Evolutionary conservation across 2,113 vertebrate genomes (phyloP), one percentile per base, ranked within the genome.

Genomic region (Oreotrochilus melanogaster): DNA sequence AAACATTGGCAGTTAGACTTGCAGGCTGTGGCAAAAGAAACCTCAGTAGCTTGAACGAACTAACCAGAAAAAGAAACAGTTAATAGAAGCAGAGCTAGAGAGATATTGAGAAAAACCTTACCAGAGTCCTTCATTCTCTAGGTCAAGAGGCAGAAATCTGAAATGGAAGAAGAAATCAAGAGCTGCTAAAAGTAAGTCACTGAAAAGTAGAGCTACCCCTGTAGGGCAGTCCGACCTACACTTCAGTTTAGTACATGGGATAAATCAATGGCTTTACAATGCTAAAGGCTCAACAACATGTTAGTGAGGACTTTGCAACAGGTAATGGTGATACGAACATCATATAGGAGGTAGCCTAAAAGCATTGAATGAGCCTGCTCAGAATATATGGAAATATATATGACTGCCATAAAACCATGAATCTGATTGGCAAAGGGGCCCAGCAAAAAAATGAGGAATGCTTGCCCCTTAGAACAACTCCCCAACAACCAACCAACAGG

Each of bases 201-300:
- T 70, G 72, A 58, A 89, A 80, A 81, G 14, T 18, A 62, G 28
- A 76, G 7, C 4, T 73, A 48, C 10, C 2, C 30, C 16, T 31
- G 8, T 28, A 5, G 3, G 18, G 35, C 27, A 28, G 9, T 22
- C 28, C 82, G 53, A 71, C 21, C 2, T 23, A 25, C 5, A 27
- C 18, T 54, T 66, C 31, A 47, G 0, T 24, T 21, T 19, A 39
- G 7, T 31, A 10, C 4, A 1, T 14, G 17, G 5, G 11, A n/a
- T 7, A 45, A 14, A 50, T 19, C 25, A 48, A 48, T 0, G 0
- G 5, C 1, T 2, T 6, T 30, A 56, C 51, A 67, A 62, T 35
- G 35, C 30, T 28, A 28, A 27, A 47, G n/a, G n/a, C 4, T 82
- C 48, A 39, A 23, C 3, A 5, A 67, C 37, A 16, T 8, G 5